Evolutionary conservation across 2,113 vertebrate species (phyloP), one percentile per base, ranked within the genome.

Genomic region (Menidia beryllina): DNA sequence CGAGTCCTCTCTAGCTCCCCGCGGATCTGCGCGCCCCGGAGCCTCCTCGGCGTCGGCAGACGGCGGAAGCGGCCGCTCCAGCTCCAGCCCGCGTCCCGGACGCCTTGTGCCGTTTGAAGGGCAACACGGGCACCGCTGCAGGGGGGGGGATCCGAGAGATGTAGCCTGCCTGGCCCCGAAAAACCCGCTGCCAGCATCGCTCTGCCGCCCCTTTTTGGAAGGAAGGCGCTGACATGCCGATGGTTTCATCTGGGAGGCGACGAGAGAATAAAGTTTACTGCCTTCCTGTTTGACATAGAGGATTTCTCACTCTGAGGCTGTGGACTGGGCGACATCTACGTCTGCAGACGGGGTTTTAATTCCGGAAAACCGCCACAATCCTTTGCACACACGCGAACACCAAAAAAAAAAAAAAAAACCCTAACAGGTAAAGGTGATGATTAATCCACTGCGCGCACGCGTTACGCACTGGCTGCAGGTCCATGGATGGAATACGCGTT

Each of bases 31-130:
- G 69, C 39, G 55, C 21, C 9, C 25, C 52, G 3, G 30, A 47
- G 26, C 13, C 47, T 26, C 39, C 19, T 41, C 13, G 4, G 4
- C 38, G 30, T 51, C 27, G 51, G 36, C 60, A 64, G 70, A 27
- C 72, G 34, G 57, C 12, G 81, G 86, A 88, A 86, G 66, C 77
- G 38, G 11, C 7, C 11, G 34, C 7, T 52, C 19, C 20, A 5
- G 19, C n/a, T 25, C 58, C 1, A 43, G 57, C 7, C 51, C 59
- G 41, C 1, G 48, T 61, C 7, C 51, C 59, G 41, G 43, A 34
- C 43, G 81, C 50, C n/a, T 75, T 55, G 19, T 53, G 77, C 58
- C 9, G 36, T 86, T 62, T 89, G 87, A 89, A 90, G 87, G 89
- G 55, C 89, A 85, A 67, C 25, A 45, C 39, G 21, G 14, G 67